These are phyloP conservation scores for Choristoneura rosaceana DNA, from an alignment of 2,888 invertebrate genomes.

Conservation along the genomic window DNA sequence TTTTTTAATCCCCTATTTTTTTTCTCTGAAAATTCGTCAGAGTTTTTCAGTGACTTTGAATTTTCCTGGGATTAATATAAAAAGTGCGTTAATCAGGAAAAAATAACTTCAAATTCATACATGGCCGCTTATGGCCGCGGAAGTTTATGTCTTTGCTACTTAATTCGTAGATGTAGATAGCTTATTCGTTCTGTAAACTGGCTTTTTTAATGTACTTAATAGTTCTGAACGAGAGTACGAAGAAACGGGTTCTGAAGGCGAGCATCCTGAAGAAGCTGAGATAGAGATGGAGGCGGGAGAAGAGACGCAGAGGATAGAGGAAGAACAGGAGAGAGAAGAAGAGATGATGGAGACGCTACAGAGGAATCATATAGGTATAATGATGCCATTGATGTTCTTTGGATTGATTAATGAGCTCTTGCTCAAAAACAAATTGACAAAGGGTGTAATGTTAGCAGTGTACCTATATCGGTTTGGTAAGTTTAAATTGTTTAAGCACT, in stretches of 20 bases:
- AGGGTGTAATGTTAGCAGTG: not conserved
- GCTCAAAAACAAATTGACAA: not conserved
- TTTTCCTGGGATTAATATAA: no score
- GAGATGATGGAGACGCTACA: conserved; percentile 74
- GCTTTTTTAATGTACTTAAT: conserved; percentile 30
- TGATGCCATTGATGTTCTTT: not conserved
- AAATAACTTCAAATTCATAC: no score
- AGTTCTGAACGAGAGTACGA: conserved; percentile 89
- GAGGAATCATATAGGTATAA: conserved; percentile 78
- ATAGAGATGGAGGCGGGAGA: conserved; percentile 75
- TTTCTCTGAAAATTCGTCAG: no score
- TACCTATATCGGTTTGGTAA: not conserved
- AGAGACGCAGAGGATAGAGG: conserved; percentile 68
- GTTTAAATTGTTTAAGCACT: not conserved
- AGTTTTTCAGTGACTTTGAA: no score
- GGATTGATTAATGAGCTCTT: not conserved
- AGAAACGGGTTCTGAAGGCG: conserved; percentile 89
- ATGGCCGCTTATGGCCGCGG: no score
- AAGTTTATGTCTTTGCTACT: no score
- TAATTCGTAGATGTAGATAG: no score
- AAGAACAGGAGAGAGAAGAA: conserved; percentile 71
- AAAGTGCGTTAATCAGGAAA: no score
- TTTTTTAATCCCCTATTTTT: no score
- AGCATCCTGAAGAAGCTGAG: conserved; percentile 88
- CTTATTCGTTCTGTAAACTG: no score